A percentile compares a stretch with the other conserved stretches of the same genome.
phyloP scores from a whole-genome alignment of 2,888 invertebrate genomes.

The Copidosoma aretas region DNA sequence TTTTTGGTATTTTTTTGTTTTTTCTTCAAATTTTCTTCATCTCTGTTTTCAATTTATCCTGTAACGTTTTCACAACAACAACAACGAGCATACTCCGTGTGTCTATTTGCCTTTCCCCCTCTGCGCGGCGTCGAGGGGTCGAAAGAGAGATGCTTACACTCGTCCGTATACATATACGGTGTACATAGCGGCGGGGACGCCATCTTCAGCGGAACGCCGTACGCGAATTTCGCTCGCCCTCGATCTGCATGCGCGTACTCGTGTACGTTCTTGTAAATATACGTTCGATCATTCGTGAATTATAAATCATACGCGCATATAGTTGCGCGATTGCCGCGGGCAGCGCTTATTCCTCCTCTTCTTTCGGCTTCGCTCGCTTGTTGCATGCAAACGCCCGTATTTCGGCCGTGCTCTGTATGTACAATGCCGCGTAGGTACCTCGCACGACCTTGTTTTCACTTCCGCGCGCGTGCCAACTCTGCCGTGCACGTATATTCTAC shows the following conservation, averaged over 20 bases:
- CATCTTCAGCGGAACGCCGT: slow-evolving; percentile 19
- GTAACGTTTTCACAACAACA: too few relatives aligned
- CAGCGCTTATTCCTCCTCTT: not conserved
- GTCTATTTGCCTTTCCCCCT: too few relatives aligned
- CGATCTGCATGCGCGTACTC: slow-evolving; percentile 10
- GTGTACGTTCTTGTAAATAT: not conserved
- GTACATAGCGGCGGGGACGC: slow-evolving; percentile 15
- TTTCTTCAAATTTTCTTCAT: too few relatives aligned
- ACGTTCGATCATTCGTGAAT: not conserved
- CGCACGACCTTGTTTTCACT: slow-evolving; percentile 24
- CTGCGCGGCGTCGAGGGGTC: too few relatives aligned
- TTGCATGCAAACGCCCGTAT: slow-evolving; percentile 25
- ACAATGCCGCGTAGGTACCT: too few relatives aligned
- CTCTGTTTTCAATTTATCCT: too few relatives aligned
- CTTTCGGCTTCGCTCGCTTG: slow-evolving; percentile 23
- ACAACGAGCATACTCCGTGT: too few relatives aligned
- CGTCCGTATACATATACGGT: not conserved
- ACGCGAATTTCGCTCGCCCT: not conserved
- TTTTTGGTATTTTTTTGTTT: too few relatives aligned
- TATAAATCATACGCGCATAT: too few relatives aligned
- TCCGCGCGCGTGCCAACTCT: not conserved
- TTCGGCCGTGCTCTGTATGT: not conserved
- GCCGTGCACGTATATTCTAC: too few relatives aligned
- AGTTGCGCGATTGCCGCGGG: too few relatives aligned
- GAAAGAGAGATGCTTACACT: too few relatives aligned